Evolutionary conservation across 2,113 vertebrate genomes (phyloP).

Genomic region (Dromiciops gliroides): DNA sequence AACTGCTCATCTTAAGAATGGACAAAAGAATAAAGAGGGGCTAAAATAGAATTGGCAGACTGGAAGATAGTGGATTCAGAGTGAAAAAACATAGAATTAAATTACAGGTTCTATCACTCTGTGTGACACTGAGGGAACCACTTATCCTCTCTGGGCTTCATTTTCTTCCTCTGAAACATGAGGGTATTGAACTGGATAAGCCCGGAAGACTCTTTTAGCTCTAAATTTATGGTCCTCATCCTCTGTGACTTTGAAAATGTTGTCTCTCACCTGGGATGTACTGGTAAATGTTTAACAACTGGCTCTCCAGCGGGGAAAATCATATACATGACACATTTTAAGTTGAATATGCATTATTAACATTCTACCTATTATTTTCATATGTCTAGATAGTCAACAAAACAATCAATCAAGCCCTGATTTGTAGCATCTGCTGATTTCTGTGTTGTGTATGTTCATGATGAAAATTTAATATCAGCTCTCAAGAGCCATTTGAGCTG

Average conservation of each 20-base stretch:
- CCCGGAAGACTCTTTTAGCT: background rate
- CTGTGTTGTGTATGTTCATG: background rate
- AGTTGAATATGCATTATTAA: background rate
- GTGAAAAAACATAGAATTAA: background rate
- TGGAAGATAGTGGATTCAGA: background rate
- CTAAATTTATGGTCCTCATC: background rate
- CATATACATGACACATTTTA: background rate
- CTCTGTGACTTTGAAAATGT: background rate
- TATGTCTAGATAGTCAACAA: background rate
- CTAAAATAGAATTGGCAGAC: background rate
- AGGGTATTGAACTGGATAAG: background rate
- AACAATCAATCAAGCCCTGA: background rate
- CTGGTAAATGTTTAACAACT: background rate
- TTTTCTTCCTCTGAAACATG: background rate
- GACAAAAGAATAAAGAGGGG: background rate
- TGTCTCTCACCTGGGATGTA: background rate
- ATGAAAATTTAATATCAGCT: background rate
- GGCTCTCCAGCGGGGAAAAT: background rate
- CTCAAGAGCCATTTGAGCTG: background rate
- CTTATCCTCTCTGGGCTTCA: background rate
- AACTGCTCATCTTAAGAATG: background rate
- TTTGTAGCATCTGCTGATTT: background rate
- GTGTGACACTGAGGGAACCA: background rate
- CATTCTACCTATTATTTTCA: background rate
- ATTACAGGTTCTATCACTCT: background rate